Evolutionary conservation across 2,113 vertebrate species (phyloP), one percentile per base, ranked within the genome.

Genomic region (Rhynchomys soricoides): DNA sequence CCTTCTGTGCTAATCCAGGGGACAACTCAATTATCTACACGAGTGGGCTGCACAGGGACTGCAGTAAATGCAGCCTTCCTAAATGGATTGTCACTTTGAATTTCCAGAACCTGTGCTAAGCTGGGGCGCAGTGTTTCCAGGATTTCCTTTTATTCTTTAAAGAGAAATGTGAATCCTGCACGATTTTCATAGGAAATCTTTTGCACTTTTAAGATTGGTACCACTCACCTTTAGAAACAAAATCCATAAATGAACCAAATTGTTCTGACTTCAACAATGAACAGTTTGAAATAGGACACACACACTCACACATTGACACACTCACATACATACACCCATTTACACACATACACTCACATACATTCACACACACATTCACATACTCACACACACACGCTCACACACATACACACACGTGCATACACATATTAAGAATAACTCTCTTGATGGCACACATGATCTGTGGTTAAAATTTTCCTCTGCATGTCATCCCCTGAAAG

Each of bases 141-240:
- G 15, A 37, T 6, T 70, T 52, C 37, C 66, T 52, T 81, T 31
- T 9, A 55, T 11, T 68, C 62, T 79, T 48, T 7, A 13, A 91
- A 86, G 66, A 90, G 43, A 88, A 31, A 57, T 83, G 73, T 19
- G 57, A 96, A 89, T 57, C 34, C 48, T 29, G 26, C 45, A 70
- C 52, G 64, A 50, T 78, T 89, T 59, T 93, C 89, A 43, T 12
- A 88, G 37, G 64, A 78, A 79, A 43, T 50, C 87, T 73, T 74
- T 83, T 70, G 50, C 31, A 45, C 87, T 78, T 78, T 89, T 43
- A 66, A 55, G 17, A 68, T 0, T 62, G 86, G 40, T 45, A 52
- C 22, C 43, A 71, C 37, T 81, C 82, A 75, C 34, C n/a, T 40
- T 83, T 45, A 91, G 83, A 50, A 87, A 79, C 26, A 57, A 78